Evolutionary conservation across 2,888 invertebrate genomes (phyloP).

Genomic region (Patella ulyssiponensis): DNA sequence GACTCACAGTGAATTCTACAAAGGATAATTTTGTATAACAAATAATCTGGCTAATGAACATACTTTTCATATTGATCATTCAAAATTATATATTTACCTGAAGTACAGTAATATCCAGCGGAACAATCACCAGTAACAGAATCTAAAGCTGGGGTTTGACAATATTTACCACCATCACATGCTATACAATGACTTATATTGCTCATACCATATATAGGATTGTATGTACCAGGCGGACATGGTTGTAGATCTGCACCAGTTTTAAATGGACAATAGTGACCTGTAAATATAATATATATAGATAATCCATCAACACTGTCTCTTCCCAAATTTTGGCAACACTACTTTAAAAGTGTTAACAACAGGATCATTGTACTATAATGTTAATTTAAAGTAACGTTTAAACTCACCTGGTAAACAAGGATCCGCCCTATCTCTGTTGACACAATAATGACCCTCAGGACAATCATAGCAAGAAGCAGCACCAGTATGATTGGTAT

Average conservation of each 20-base stretch:
- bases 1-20: too few relatives aligned
- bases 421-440: conserved; percentile 62
- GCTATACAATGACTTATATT: conserved; percentile 61
- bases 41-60: too few relatives aligned
- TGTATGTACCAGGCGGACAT: conserved; percentile 69
- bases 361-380: background rate
- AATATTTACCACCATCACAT: conserved; percentile 68
- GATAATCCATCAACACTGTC: too few relatives aligned
- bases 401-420: conserved; percentile 49
- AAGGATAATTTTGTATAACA: too few relatives aligned
- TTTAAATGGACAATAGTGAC: conserved; percentile 64
- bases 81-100: conserved; percentile 40
- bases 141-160: conserved; percentile 54
- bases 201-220: conserved; percentile 54
- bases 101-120: conserved; percentile 67
- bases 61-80: too few relatives aligned
- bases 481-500: conserved; percentile 67
- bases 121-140: conserved; percentile 57
- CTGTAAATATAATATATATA: background rate
- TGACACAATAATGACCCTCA: conserved; percentile 64
- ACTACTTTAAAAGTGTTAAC: conserved; percentile 1
- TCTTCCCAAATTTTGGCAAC: background rate
- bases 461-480: conserved; percentile 66
- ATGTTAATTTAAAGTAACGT: background rate
- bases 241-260: conserved; percentile 67